Percentiles rank a stretch among this genome's conserved stretches.
These are phyloP conservation scores for Poeciliopsis presidionis DNA, from an alignment of 2,797 vertebrate species.

Conservation along the genomic window DNA sequence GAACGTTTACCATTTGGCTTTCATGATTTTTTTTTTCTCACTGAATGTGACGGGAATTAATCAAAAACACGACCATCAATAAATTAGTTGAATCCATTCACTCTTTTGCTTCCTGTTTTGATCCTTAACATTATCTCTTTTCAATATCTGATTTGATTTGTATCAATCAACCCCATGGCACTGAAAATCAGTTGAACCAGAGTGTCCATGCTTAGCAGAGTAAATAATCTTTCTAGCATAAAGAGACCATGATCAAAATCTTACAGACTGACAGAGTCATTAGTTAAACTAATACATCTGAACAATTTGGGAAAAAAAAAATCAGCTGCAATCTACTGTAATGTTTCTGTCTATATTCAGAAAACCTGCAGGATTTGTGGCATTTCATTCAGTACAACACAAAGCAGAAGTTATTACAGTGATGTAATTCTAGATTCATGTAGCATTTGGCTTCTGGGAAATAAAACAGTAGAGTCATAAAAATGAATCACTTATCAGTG, in stretches of 20 bases:
- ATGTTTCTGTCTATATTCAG: neutral
- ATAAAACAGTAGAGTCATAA: neutral
- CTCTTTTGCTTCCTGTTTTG: neutral
- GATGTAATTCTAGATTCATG: neutral
- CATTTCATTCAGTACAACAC: neutral
- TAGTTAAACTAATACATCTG: neutral
- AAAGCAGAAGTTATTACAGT: neutral
- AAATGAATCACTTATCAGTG: neutral
- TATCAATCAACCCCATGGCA: neutral
- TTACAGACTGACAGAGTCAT: neutral
- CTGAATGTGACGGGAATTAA: neutral
- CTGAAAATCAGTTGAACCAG: neutral
- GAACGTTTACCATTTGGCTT: neutral
- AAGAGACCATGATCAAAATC: neutral
- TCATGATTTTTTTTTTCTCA: conserved; percentile 9
- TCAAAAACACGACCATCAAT: neutral
- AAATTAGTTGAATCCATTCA: neutral
- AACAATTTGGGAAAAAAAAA: neutral
- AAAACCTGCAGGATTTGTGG: neutral
- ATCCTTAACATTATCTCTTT: neutral
- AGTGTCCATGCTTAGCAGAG: neutral
- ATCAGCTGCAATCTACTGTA: neutral
- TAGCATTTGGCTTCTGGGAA: neutral
- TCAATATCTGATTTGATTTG: neutral
- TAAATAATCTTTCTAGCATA: neutral